Base-by-base conservation (phyloP, 1,140 invertebrate species). In the Phocides pigmalion region DNA sequence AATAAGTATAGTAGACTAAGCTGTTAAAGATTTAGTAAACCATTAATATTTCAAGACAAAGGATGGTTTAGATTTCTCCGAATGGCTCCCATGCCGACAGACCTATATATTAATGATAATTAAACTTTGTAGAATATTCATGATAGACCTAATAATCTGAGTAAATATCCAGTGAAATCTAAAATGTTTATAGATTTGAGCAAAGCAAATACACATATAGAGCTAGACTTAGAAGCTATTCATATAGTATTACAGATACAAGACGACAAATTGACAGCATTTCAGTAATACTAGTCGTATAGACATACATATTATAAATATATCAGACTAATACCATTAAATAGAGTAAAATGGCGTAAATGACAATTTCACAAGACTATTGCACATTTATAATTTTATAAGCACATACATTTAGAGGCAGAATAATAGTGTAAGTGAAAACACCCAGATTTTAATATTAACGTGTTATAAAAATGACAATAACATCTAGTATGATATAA, bases 191-290 rank as follows among this genome's bases (percentile, higher is more conserved):
- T 17, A 19, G 56, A 59, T 59, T 59, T 62, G 61, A 67, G 65
- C 65, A 62, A 67, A 67, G 65, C 65, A 47, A 51, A 67, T 47
- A 50, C 39, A 51, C 37, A 65, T 49, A 39, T 47, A 62, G 35
- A 14, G 35, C 17, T 66, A 66, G 37, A 53, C 58, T 62, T 62
- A 35, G 19, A 58, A 44, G 46, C 50, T 67, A 67, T 61, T 64
- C 28, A 51, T 62, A 73, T 69, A 82, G 64, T 77, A 68, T 58
- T 83, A 80, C 73, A 82, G 81, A 75, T 82, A 70, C 76, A 81
- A 87, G 79, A 87, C 77, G 79, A 79, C 64, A 86, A 90, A 88
- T 90, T 90, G 88, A 89, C 86, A 84, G 84, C 79, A 81, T 86
- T 80, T 70, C 68, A 79, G 74, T 84, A 74, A 82, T 16, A 78